Evolutionary conservation across 2,113 vertebrate species (phyloP).

Genomic region (Naja naja): DNA sequence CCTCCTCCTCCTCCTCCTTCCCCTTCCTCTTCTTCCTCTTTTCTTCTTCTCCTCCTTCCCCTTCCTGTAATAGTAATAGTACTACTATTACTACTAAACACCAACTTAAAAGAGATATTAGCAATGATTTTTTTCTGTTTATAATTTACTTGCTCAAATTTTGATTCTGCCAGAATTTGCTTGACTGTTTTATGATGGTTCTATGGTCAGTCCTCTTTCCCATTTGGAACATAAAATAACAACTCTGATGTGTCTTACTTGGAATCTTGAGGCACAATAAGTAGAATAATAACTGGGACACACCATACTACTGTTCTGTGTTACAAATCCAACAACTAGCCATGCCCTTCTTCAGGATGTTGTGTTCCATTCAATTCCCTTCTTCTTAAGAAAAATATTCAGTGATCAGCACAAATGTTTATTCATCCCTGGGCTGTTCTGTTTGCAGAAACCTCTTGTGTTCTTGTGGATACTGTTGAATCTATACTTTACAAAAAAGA

Average conservation of each 20-base stretch:
- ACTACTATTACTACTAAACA: neutral
- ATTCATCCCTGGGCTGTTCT: neutral
- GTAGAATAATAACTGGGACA: neutral
- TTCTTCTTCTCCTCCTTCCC: neutral
- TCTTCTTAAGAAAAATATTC: neutral
- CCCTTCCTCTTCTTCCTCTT: neutral
- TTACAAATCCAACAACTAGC: neutral
- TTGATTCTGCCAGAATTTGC: neutral
- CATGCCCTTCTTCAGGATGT: neutral
- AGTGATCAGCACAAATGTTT: neutral
- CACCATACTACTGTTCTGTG: neutral
- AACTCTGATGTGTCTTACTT: neutral
- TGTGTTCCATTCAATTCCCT: neutral
- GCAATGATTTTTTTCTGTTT: no score
- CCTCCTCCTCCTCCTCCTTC: neutral
- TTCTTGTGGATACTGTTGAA: neutral
- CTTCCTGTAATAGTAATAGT: no score
- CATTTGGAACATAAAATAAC: neutral
- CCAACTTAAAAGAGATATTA: neutral
- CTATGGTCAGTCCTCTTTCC: neutral
- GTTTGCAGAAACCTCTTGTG: neutral
- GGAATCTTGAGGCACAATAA: neutral
- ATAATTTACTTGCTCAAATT: neutral
- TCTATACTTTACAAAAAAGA: neutral
- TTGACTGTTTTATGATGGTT: neutral